Base-by-base conservation (phyloP, 1,140 invertebrate species). In the Papilio dardanus region DNA sequence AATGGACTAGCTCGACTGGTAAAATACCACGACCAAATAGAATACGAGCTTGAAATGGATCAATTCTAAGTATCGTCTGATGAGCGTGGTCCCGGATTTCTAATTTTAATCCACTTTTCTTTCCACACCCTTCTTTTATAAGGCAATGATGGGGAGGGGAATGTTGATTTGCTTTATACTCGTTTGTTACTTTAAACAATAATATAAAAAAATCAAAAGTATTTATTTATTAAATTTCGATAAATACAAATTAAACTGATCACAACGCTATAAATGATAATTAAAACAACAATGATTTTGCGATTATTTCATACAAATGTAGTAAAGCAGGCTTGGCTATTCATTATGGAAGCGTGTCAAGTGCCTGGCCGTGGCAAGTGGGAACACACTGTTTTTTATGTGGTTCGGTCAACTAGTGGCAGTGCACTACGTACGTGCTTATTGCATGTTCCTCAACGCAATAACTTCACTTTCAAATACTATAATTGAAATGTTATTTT, bases 331-430 rank as follows among this genome's bases (percentile, higher is more conserved):
- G 66, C 76, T 62, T 78, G 79, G 79, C 80, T 75, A 81, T 81
- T 85, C 77, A 85, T 88, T 83, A 86, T 80, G 80, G 76, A 85
- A 86, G 69, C 58, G 78, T 86, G 85, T 88, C 83, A 86, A 88
- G 84, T 74, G 79, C 75, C 37, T 79, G 83, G 79, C 82, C 65
- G 74, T 76, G 71, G 78, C 79, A 81, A 71, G 75, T 77, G 69
- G 40, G 30, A 54, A 54, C 69, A 54, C 28, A 71, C 28, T 10
- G 46, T 77, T 78, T 82, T 80, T 76, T 77, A 77, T 77, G 24
- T 68, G 77, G 74, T 77, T 35, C 74, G 40, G 67, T 75, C 33
- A 31, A 19, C 73, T 54, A 65, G 65, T 71, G 30, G 21, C 24
- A 12, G 28, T 28, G 21, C 10, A 24, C 31, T 35, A 40, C 35